These are phyloP conservation scores for Eucriotettix oculatus DNA, from an alignment of 2,888 invertebrate genomes.

Conservation along the genomic window DNA sequence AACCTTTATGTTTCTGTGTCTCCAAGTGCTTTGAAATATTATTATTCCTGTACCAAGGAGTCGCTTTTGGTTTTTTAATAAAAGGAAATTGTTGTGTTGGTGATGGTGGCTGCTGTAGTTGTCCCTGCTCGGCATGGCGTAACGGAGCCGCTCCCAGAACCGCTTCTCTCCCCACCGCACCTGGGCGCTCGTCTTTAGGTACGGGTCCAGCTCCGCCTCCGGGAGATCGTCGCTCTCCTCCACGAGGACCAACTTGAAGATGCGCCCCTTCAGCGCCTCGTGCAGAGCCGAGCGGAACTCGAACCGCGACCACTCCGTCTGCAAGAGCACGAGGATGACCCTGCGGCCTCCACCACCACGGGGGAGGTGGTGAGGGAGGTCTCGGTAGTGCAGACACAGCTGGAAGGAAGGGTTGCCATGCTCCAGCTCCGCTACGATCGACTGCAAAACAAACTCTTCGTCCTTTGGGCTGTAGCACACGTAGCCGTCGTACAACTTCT, in stretches of 20 bases:
- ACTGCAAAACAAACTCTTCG: conserved; percentile 74
- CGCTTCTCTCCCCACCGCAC: conserved; percentile 76
- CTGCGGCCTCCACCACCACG: conserved; percentile 69
- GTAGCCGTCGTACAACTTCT: conserved; percentile 82
- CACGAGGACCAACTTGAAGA: conserved; percentile 74
- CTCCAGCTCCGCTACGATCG: conserved; percentile 69
- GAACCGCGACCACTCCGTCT: conserved; percentile 84
- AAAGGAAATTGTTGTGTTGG: conserved; percentile 20
- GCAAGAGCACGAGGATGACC: conserved; percentile 71
- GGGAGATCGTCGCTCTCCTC: conserved; percentile 69
- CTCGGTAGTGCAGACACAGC: conserved; percentile 77
- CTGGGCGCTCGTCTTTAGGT: conserved; percentile 71
- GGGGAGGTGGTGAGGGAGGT: conserved; percentile 53
- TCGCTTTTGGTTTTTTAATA: too few relatives aligned
- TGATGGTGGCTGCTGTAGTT: conserved; percentile 14
- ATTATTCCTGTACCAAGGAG: too few relatives aligned
- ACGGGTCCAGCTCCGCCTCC: conserved; percentile 72
- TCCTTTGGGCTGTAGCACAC: conserved; percentile 86
- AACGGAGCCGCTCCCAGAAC: conserved; percentile 86
- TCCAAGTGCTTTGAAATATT: too few relatives aligned
- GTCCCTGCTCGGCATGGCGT: conserved; percentile 66
- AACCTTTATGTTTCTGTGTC: too few relatives aligned
- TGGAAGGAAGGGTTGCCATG: conserved; percentile 64
- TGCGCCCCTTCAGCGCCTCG: conserved; percentile 69
- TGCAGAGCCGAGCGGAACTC: conserved; percentile 83